Evolutionary conservation across 1,140 invertebrate species (phyloP), one percentile per base, ranked within the genome.

Genomic region (Drosophila cardini): DNA sequence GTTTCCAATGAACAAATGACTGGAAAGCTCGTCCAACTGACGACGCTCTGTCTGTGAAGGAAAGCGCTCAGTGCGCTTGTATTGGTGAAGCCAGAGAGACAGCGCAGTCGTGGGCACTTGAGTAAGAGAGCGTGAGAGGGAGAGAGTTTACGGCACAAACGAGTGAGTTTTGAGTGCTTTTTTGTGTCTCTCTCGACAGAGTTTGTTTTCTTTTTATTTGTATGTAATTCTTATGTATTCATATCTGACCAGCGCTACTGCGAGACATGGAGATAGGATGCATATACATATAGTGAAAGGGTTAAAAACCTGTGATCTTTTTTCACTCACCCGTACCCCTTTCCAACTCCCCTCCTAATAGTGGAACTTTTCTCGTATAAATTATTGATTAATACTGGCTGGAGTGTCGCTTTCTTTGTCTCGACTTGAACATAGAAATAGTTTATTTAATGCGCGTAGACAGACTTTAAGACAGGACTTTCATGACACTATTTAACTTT

Each of bases 291-390:
- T 75, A 90, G 80, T 90, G 84, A 91, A 90, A 90, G 87, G 87
- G 87, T 90, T 90, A 91, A 89, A 81, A 90, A 84, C 89, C 80
- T 80, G 75, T 72, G 80, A 83, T 85, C 75, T 81, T 72, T 62
- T 40, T 48, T 55, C 13, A 40, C 30, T 45, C 40, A 52, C 32
- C 30, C 8, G n/a, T 18, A 9, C 32, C 11, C 43, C 61, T 34
- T 15, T 15, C 30, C 46, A 13, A 13, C 10, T 6, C 26, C 36
- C 13, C 11, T n/a, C 21, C 58, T 69, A 62, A 64, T 36, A 60
- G 61, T 57, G 64, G 65, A 71, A 78, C 74, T 85, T 78, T 75
- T 78, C 82, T 86, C 55, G 58, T 70, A 70, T 78, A 78, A 85
- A 90, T 90, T 90, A 90, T 90, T 90, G 85, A 90, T 90, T 90